Percentiles rank a stretch among this genome's conserved stretches.
phyloP scores from a whole-genome alignment of 1,140 invertebrate genomes.

The Harpegnathos saltator region DNA sequence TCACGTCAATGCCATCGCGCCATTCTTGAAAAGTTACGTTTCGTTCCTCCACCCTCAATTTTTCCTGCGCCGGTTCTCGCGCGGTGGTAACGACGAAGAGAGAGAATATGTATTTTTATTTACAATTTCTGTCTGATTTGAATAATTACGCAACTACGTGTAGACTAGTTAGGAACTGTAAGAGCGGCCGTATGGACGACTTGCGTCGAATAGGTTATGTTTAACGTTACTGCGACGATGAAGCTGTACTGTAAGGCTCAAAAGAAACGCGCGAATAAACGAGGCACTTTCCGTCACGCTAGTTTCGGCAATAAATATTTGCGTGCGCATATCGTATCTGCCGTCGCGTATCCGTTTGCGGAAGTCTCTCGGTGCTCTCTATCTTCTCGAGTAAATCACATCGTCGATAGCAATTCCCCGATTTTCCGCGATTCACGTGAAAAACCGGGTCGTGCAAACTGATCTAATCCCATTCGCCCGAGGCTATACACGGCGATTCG shows the following conservation, averaged over 20 bases:
- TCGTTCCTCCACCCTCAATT: not conserved
- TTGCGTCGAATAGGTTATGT: not conserved
- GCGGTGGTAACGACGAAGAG: not conserved
- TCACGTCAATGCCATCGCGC: not conserved
- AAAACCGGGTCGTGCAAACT: slow-evolving; percentile 32
- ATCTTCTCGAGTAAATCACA: slow-evolving; percentile 22
- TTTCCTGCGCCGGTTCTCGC: not conserved
- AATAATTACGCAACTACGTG: no score
- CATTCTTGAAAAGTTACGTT: not conserved
- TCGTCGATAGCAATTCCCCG: slow-evolving; percentile 14
- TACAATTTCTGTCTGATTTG: no score
- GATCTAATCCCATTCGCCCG: slow-evolving; percentile 38
- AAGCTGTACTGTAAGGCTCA: not conserved
- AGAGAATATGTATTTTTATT: not conserved
- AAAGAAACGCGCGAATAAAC: no score
- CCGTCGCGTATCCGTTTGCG: slow-evolving; percentile 2
- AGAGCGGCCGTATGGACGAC: no score
- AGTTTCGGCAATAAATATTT: slow-evolving; percentile 15
- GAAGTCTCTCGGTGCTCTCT: not conserved
- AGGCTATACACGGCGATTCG: slow-evolving; percentile 13
- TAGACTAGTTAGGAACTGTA: no score
- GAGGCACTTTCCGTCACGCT: not conserved
- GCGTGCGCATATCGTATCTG: not conserved
- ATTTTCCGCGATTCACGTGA: slow-evolving; percentile 15
- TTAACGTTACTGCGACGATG: not conserved